Evolutionary conservation across 2,797 vertebrate species (phyloP).

Genomic region (Diplodus sargus): DNA sequence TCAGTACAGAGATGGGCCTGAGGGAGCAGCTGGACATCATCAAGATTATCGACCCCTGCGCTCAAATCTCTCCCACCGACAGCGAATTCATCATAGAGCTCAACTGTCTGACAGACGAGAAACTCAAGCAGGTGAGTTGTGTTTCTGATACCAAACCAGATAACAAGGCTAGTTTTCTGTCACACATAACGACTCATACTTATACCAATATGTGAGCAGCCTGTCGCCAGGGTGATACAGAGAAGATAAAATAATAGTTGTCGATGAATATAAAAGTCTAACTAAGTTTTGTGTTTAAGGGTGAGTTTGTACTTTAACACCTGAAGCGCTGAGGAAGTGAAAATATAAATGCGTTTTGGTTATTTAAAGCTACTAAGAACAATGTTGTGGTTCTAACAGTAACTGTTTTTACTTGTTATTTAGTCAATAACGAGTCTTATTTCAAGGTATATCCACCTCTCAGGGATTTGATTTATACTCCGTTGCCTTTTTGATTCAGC

Average conservation of each 20-base stretch:
- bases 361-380: neutral
- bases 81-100: slow-evolving; percentile 99
- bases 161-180: neutral
- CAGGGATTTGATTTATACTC: neutral
- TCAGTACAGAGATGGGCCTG: slow-evolving; percentile 99
- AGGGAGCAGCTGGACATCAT: slow-evolving; percentile 99
- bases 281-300: neutral
- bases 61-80: slow-evolving; percentile 98
- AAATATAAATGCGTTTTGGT: neutral
- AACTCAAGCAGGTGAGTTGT: slow-evolving; percentile 93
- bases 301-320: neutral
- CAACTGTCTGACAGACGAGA: slow-evolving; percentile 98
- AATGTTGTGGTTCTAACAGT: neutral
- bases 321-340: neutral
- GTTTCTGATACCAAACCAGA: neutral
- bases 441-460: neutral
- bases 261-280: neutral
- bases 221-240: neutral
- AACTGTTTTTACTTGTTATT: neutral
- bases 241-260: neutral
- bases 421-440: neutral
- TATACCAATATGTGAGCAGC: neutral
- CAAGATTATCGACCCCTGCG: slow-evolving; percentile 98
- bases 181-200: neutral
- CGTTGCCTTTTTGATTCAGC: no score